Conservation (phyloP, 2,888 invertebrate genomes). For the Sinhomidia bicolor region DNA sequence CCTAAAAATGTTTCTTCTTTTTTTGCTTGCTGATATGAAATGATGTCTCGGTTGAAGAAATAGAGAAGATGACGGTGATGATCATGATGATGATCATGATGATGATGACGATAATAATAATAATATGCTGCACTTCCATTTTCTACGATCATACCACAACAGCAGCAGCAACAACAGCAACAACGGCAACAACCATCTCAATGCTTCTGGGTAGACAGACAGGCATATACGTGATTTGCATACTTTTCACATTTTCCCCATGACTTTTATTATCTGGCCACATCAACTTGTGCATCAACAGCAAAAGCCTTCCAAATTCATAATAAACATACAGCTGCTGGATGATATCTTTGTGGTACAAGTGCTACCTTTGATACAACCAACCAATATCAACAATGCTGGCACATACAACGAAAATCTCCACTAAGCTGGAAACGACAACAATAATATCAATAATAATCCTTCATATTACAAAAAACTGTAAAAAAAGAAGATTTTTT, state of each 20-base stretch:
- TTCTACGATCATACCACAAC: slow-evolving; percentile 27
- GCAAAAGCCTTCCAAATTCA: slow-evolving; percentile 51
- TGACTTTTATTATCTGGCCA: slow-evolving; percentile 71
- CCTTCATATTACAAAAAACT: no score
- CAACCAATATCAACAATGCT: no score
- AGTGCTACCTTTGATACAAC: slow-evolving; percentile 21
- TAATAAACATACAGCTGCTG: background rate
- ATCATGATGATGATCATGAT: slow-evolving; percentile 36
- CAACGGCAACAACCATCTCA: slow-evolving; percentile 34
- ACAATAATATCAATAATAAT: background rate
- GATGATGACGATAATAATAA: slow-evolving; percentile 48
- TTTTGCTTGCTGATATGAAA: slow-evolving; percentile 10
- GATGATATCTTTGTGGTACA: no score
- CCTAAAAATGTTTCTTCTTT: slow-evolving; percentile 46
- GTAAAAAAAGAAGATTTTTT: slow-evolving; percentile 23
- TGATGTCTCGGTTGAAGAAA: slow-evolving; percentile 19
- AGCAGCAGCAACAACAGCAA: background rate
- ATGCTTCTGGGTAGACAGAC: slow-evolving; percentile 71
- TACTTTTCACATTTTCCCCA: slow-evolving; percentile 72
- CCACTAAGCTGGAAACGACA: background rate
- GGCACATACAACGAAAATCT: no score
- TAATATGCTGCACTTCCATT: slow-evolving; percentile 49
- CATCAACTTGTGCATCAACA: slow-evolving; percentile 66
- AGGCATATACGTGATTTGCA: slow-evolving; percentile 71
- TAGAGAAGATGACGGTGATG: slow-evolving; percentile 15